Conservation (phyloP, 2,113 vertebrate genomes). For the Oncorhynchus gorbuscha region DNA sequence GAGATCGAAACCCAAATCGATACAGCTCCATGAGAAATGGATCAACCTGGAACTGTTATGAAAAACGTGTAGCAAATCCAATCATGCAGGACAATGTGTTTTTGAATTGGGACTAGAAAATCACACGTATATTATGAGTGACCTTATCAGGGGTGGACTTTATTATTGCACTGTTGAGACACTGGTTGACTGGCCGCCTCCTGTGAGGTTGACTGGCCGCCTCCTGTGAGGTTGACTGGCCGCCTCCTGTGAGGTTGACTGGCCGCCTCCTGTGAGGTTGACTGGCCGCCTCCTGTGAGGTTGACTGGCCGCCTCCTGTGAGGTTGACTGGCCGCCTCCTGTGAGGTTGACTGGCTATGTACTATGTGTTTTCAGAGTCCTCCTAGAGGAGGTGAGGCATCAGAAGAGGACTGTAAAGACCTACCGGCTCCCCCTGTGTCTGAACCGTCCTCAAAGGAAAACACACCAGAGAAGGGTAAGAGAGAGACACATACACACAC, state of each 20-base stretch:
- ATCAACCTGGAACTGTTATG: no score
- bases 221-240: not conserved
- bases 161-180: no score
- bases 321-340: no score
- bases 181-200: not conserved
- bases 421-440: constrained; percentile 75
- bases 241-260: not conserved
- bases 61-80: no score
- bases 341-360: not conserved
- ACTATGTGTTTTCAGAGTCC: constrained; percentile 81
- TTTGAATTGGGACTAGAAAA: no score
- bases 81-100: no score
- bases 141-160: no score
- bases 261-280: not conserved
- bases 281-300: not conserved
- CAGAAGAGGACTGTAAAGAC: constrained; percentile 83
- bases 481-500: not conserved
- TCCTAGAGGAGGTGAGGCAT: constrained; percentile 84
- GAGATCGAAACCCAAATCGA: not conserved
- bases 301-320: no score
- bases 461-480: constrained; percentile 90
- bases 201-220: no score
- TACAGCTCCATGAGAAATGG: no score
- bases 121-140: no score
- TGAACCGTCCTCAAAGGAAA: constrained; percentile 87